phyloP scores from a whole-genome alignment of 2,113 vertebrate genomes.

The Recurvirostra avosetta region DNA sequence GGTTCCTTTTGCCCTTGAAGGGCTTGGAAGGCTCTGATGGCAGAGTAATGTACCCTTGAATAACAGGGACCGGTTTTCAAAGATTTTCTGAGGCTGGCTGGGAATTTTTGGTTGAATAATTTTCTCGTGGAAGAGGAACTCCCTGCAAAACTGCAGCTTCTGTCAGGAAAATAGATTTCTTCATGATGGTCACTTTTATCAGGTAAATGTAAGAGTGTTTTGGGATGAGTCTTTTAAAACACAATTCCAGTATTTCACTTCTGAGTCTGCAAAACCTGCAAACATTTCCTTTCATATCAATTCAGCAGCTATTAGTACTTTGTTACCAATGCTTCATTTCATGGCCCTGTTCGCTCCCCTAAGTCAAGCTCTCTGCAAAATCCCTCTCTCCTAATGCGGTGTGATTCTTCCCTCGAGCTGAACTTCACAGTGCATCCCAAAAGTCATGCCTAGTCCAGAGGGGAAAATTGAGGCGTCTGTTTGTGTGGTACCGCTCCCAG shows the following conservation, averaged over 20 bases:
- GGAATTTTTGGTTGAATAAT: background rate
- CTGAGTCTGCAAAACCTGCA: background rate
- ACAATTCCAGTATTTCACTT: background rate
- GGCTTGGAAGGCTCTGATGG: background rate
- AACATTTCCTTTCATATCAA: background rate
- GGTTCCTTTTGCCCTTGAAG: background rate
- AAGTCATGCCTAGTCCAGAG: rapidly evolving
- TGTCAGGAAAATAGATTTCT: background rate
- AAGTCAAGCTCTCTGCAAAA: background rate
- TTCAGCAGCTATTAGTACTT: background rate
- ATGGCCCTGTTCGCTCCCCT: background rate
- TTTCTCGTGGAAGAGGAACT: background rate
- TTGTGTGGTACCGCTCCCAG: rapidly evolving
- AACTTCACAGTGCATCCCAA: rapidly evolving
- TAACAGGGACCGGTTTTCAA: background rate
- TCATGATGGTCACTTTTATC: background rate
- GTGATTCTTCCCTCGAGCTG: background rate
- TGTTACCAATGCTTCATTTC: background rate
- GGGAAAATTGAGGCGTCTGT: rapidly evolving
- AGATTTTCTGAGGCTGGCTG: background rate
- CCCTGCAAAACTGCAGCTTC: background rate
- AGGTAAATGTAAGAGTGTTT: background rate
- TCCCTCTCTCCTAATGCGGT: background rate
- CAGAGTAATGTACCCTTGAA: background rate
- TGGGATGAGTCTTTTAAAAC: background rate